Percentiles rank a stretch among this genome's conserved stretches.
Conservation (phyloP, 2,113 vertebrate species). For the Cromileptes altivelis region DNA sequence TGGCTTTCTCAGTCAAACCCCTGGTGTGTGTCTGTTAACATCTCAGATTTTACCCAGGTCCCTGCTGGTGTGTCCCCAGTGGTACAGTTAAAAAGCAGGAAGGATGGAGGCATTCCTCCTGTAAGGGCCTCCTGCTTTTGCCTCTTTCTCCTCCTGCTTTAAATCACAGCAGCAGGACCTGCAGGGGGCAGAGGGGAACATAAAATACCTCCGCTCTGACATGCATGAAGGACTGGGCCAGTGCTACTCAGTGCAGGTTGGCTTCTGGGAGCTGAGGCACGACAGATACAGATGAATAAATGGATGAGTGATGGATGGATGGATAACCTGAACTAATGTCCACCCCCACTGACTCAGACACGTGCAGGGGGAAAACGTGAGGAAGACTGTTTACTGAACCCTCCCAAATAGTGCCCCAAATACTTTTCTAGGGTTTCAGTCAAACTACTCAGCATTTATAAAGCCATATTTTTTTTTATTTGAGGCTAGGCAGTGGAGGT, state of each 20-base stretch:
- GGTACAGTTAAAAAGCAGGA: constrained; percentile 59
- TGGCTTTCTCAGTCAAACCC: constrained; percentile 16
- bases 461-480: constrained; percentile 16
- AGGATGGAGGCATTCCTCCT: constrained; percentile 44
- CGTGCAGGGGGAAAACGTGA: constrained; percentile 30
- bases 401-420: neutral
- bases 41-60: constrained; percentile 38
- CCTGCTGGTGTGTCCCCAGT: constrained; percentile 50
- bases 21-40: constrained; percentile 30
- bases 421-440: constrained; percentile 25
- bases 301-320: constrained; percentile 42
- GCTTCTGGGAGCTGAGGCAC: constrained; percentile 23
- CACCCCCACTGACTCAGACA: constrained; percentile 6
- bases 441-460: neutral
- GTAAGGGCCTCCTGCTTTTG: constrained; percentile 5
- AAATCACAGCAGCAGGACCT: constrained; percentile 68
- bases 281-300: constrained; percentile 38
- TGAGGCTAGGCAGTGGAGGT: neutral
- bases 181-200: constrained; percentile 70
- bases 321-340: constrained; percentile 45
- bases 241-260: constrained; percentile 23
- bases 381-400: neutral
- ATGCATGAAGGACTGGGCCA: constrained; percentile 47
- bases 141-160: constrained; percentile 37
- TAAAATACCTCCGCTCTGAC: constrained; percentile 61